Base-by-base conservation (phyloP, 1,140 invertebrate genomes). In the Anadara kagoshimensis region DNA sequence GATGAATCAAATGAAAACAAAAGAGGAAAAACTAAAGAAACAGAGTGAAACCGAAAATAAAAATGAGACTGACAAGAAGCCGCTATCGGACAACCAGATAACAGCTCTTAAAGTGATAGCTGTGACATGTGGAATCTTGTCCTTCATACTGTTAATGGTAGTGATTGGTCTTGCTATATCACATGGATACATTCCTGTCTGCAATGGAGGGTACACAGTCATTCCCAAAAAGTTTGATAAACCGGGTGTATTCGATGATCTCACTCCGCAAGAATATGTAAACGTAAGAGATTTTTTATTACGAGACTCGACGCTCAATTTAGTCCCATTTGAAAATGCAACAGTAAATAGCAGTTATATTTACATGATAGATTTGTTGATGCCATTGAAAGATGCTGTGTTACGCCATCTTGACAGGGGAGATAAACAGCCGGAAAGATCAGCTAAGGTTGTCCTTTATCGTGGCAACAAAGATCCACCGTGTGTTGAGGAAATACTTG, bases 401-500 rank as follows among this genome's bases (percentile, higher is more conserved):
- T 56, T 86, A 14, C 61, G 79, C 11, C 83, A 81, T 65, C 62
- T 85, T 22, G 79, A 86, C 57, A 57, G 73, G 10, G 81, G 78
- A 11, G 63, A 67, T 22, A 64, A 73, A 11, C 77, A 79, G 47
- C 80, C 85, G 4, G 74, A 78, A 62, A 63, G 87, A 36, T 79
- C 79, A 0, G 85, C 87, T 14, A 83, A 83, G 26, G 87, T 83
- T 18, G 73, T 86, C 0, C 53, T 88, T n/a, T 76, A 83, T 18
- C 68, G 85, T 22, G 87, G 87, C 7, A 82, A 87, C 67, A n/a
- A 78, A 11, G 51, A 72, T 8, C 74, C 78, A 0, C 82, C 84
- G 16, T 29, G 69, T n/a, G 79, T 87, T 11, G 84, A 85, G 51
- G 87, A 88, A 62, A 86, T 84, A 63, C 73, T 84, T 26, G 87